Base-by-base conservation (phyloP, 37 sponge, comb jelly and placozoan species). In the Theonella swinhoei region DNA sequence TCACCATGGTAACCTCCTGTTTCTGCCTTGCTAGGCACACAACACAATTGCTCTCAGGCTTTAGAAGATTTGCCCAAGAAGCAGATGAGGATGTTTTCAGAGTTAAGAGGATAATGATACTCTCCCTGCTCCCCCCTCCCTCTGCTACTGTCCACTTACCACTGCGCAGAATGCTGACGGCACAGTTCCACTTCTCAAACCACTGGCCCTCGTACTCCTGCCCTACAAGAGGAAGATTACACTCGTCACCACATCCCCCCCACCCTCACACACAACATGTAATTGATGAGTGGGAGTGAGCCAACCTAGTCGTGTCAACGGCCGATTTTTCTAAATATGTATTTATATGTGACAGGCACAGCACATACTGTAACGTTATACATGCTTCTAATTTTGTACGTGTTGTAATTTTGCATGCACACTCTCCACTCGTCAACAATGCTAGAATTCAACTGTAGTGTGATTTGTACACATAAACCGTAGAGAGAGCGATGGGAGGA, bases 111-210 rank as follows among this genome's bases (percentile, higher is more conserved):
- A n/a, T 47, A 47, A 17, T 17, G 7, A 47, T 47, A 47, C 54
- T 47, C 54, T 47, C 54, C 54, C 54, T 47, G 14, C 14, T 14
- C 14, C 54, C 14, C 54, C n/a, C n/a, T n/a, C n/a, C n/a, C n/a
- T n/a, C n/a, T n/a, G n/a, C n/a, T n/a, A n/a, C 7, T 47, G 11
- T 47, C 11, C 17, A 83, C 91, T 72, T 58, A 96, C 97, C 97
- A 90, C 93, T 97, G 68, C 98, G 64, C 29, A 97, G 83, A 41
- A 97, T 95, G 77, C 98, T 97, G 68, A 97, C 98, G 20, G 92
- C 98, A 90, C 98, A 97, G 81, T 90, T 95, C 39, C 70, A 88
- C 64, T 91, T 88, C 60, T 81, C 82, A 81, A 97, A 97, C 81
- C 74, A 86, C 25, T 84, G 70, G 0, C 98, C 98, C 8, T 37